phyloP scores from a whole-genome alignment of 2,797 vertebrate species.

The Falco cherrug region DNA sequence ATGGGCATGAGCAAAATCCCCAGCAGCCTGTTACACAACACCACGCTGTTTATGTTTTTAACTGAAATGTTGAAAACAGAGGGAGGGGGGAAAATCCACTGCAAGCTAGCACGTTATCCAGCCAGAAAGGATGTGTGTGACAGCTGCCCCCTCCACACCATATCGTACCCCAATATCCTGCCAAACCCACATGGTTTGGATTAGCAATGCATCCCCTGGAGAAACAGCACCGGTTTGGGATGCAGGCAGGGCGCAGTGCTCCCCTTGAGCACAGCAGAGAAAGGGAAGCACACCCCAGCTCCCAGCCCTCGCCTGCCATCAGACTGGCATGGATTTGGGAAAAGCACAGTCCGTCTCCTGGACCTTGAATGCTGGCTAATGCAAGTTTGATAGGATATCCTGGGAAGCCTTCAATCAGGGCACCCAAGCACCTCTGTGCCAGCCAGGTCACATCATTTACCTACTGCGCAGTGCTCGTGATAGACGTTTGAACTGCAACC shows the following conservation, averaged over 20 bases:
- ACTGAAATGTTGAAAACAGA: not conserved
- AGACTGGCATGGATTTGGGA: not conserved
- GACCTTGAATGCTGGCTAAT: not conserved
- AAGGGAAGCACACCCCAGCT: not conserved
- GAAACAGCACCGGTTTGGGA: not conserved
- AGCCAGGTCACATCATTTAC: fast-evolving
- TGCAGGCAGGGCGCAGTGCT: fast-evolving
- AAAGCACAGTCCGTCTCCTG: not conserved
- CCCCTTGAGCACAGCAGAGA: not conserved
- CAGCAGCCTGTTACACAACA: not conserved
- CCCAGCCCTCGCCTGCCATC: not conserved
- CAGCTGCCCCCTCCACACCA: not conserved
- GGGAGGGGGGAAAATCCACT: not conserved
- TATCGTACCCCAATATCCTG: not conserved
- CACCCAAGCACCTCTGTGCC: not conserved
- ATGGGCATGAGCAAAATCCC: not conserved
- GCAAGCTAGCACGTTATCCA: not conserved
- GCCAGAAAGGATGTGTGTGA: not conserved
- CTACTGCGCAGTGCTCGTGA: not conserved
- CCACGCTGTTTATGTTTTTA: not conserved
- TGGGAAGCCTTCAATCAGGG: not conserved
- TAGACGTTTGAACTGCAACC: not conserved
- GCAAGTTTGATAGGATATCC: not conserved
- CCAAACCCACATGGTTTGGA: not conserved
- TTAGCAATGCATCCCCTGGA: not conserved